Evolutionary conservation across 1,140 invertebrate genomes (phyloP), one percentile per base, ranked within the genome.

Genomic region (Drosophila watanabei): DNA sequence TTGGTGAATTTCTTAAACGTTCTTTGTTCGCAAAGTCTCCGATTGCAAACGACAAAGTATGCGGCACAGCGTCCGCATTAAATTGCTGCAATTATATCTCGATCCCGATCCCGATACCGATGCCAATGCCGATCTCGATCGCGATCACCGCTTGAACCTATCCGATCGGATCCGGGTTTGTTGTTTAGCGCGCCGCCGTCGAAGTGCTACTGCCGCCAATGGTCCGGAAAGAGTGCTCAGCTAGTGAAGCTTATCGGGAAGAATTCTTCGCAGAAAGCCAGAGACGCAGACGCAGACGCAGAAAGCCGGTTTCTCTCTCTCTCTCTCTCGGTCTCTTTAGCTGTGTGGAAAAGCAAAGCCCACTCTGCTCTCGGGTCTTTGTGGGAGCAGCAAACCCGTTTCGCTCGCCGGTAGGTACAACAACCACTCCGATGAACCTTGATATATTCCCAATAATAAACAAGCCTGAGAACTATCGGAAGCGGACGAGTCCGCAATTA

Each of bases 191-290:
- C 79, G 71, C 51, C 73, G 79, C 85, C 75, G 85, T 75, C 84
- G 35, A 91, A 88, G 70, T 85, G 78, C 66, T 84, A 92, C 90
- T 92, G 83, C 60, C 39, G 77, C 76, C 81, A 92, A 92, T 90
- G 90, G 90, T 82, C 77, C 90, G 89, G 78, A 80, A 85, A 92
- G 75, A 90, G 45, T 66, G 72, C 45, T 71, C 66, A 60, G 37
- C 72, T 82, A 63, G 46, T 77, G 78, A 79, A 75, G 77, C 78
- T 71, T 86, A 87, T 76, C 63, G 60, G 48, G 68, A 49, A 71
- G 68, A 69, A 71, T 69, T 71, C 64, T 71, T 54, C 51, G 60
- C 70, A 79, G 79, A 82, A 88, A 88, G 85, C 78, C 85, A 41
- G 32, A 62, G 52, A 78, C 46, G 33, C 56, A 78, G 75, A 78